Base-by-base conservation (phyloP, 1,140 invertebrate genomes). In the Drosophila mayri region DNA sequence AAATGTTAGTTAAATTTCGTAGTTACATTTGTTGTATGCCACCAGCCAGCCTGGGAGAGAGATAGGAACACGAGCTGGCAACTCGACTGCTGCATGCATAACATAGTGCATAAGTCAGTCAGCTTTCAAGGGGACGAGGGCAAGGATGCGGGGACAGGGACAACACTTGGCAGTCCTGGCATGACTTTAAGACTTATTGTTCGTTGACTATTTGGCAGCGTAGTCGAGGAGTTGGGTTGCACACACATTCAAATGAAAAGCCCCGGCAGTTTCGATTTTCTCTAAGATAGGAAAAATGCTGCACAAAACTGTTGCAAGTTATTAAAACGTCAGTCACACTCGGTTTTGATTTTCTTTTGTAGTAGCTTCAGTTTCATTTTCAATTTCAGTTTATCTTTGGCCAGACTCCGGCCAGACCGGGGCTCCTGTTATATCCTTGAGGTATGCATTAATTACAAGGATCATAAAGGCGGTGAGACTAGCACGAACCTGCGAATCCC, bases 401-500 rank as follows among this genome's bases (percentile, higher is more conserved):
- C 52, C 20, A 54, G 73, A 76, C 73, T 65, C 18, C 20, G 50
- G 22, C 64, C 60, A 66, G 66, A 67, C 66, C 63, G 12, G 30
- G 30, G 14, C 64, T 55, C 41, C 38, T 66, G 30, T 46, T 59
- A 87, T 88, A 83, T 87, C 76, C 84, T 88, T 74, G 77, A 87
- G 83, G 84, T 88, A 83, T 87, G 80, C 83, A 88, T 87, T 87
- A 87, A 87, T 87, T 87, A 88, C 84, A 59, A 54, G 74, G 84
- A 77, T 81, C 84, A 79, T 88, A 83, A 88, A 88, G 82, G 71
- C 41, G 43, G 62, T 50, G 49, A 78, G 61, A 63, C 76, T 62
- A 62, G 79, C 70, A 41, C 62, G 54, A 59, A 47, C 63, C 30
- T 37, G 16, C 35, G 30, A 20, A 32, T 40, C 49, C 49, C 73